A percentile compares a stretch with the other conserved stretches of the same genome.
Evolutionary conservation across 1,140 invertebrate genomes (phyloP).

Genomic region (Heliothis subflexa): DNA sequence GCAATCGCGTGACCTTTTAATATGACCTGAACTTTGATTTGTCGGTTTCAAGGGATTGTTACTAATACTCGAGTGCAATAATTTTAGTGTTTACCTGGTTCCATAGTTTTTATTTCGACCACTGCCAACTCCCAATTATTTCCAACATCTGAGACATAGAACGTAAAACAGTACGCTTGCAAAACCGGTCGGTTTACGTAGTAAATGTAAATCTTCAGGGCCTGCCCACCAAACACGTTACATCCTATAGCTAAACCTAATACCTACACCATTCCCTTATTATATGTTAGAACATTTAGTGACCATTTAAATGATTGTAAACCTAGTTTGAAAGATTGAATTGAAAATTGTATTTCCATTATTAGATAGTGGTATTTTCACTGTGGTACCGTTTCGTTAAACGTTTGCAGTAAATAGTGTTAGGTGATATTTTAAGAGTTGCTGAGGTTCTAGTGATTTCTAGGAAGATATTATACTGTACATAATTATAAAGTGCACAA

Average conservation of each 20-base stretch:
- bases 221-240: constrained; percentile 9
- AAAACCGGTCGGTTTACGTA: constrained; percentile 30
- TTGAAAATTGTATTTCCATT: not conserved
- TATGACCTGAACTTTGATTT: too few species aligned
- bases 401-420: too few species aligned
- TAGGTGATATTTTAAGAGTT: too few species aligned
- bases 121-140: not conserved
- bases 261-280: not conserved
- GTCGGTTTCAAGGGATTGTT: too few species aligned
- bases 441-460: too few species aligned
- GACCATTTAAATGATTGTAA: constrained; percentile 17
- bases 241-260: not conserved
- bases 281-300: constrained; percentile 4
- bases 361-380: not conserved
- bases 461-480: too few species aligned
- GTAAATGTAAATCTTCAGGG: constrained; percentile 31
- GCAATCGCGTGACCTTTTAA: too few species aligned
- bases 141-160: not conserved
- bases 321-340: constrained; percentile 5
- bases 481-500: too few species aligned
- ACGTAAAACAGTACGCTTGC: constrained; percentile 30
- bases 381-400: too few species aligned
- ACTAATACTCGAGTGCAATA: too few species aligned
- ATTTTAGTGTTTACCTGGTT: too few species aligned
- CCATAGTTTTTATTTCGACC: too few species aligned